Evolutionary conservation across 2,797 vertebrate genomes (phyloP), one percentile per base, ranked within the genome.

Genomic region (Propithecus perrieri): DNA sequence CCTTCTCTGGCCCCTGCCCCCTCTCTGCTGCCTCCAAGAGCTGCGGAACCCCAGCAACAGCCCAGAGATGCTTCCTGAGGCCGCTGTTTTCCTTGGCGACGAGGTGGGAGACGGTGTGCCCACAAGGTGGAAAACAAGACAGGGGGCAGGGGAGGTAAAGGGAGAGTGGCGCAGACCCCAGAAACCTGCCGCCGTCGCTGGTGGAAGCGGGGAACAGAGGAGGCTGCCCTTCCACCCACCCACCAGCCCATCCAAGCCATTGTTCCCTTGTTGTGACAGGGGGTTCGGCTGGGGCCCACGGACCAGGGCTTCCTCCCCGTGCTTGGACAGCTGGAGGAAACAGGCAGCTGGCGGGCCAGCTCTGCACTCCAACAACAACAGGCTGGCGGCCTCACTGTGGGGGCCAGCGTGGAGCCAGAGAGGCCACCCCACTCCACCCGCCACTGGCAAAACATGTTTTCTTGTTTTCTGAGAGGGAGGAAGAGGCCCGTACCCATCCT

Each of bases 231-330:
- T 76, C 95, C 74, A 84, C 48, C 80, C 41, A 11, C n/a, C 75
- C 86, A 13, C 80, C 63, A 83, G 35, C 85, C 89, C 0, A 5
- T 65, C 74, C 94, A 96, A 71, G 22, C 96, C 84, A 98, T 99
- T 98, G 98, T 99, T 98, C 98, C 93, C 74, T 0, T 98, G 98
- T 98, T 98, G 98, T 98, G 98, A 98, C 98, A 98, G 97, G 97
- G 98, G 84, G 88, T 17, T 26, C 94, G 30, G 95, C 35, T 59
- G 91, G 80, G 96, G 98, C 97, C 98, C 22, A 3, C 57, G 63
- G 94, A 92, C 95, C 7, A 0, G 85, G 94, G 96, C 93, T 98
- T 98, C 97, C 98, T 98, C 95, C 96, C 89, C 89, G 12, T 96
- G 97, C 97, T 97, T 97, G 13, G 28, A 72, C 97, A 96, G 97